These are phyloP conservation scores for Brachionus plicatilis DNA, from an alignment of 1,140 invertebrate species.

Conservation along the genomic window DNA sequence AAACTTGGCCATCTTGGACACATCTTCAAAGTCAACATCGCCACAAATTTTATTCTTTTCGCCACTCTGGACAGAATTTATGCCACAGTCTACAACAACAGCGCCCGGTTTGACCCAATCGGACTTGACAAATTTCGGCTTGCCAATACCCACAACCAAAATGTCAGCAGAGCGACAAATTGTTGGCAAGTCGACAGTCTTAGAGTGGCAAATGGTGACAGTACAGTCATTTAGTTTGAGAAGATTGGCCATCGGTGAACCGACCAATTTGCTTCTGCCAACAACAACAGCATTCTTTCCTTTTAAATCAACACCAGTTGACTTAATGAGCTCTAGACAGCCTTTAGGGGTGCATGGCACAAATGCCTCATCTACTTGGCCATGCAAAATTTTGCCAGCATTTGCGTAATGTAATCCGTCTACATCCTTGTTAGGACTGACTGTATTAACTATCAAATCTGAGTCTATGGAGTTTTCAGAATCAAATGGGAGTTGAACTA, in stretches of 20 bases:
- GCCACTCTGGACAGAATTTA: constrained; percentile 71
- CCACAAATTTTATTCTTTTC: constrained; percentile 57
- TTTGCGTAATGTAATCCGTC: constrained; percentile 91
- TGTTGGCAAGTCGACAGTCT: constrained; percentile 73
- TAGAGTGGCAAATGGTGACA: constrained; percentile 91
- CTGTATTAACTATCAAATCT: constrained; percentile 76
- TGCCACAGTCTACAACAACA: constrained; percentile 98
- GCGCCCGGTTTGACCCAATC: constrained; percentile 96
- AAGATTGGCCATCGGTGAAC: constrained; percentile 72
- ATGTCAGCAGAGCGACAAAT: constrained; percentile 74
- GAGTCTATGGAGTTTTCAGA: constrained; percentile 73
- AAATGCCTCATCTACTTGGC: constrained; percentile 67
- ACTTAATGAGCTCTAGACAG: constrained; percentile 82
- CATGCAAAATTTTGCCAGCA: constrained; percentile 71
- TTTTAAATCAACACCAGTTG: constrained; percentile 62
- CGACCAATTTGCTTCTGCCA: constrained; percentile 94
- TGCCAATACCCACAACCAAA: constrained; percentile 87
- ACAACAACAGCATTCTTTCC: constrained; percentile 86
- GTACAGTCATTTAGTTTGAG: constrained; percentile 66
- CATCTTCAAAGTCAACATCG: constrained; percentile 83
- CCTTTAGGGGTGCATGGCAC: constrained; percentile 87
- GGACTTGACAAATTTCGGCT: constrained; percentile 81
- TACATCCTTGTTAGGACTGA: constrained; percentile 82
- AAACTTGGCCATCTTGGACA: constrained; percentile 66
- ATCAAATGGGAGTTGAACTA: constrained; percentile 86